These are phyloP conservation scores for Sarcophaga caerulescens DNA, from an alignment of 2,888 invertebrate species.

Conservation along the genomic window DNA sequence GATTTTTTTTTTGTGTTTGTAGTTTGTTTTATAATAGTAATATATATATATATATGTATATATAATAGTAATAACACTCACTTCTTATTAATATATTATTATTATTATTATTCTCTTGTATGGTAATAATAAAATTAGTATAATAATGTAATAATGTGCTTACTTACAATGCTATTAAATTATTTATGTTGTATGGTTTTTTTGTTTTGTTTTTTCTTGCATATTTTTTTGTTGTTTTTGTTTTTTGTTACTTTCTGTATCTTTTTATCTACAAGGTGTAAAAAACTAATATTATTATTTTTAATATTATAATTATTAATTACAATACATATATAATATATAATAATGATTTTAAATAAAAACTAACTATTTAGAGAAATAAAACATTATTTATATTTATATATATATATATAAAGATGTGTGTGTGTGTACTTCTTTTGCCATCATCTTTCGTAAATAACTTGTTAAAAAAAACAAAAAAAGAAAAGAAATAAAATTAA, in stretches of 20 bases:
- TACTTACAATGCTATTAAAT: conserved; percentile 67
- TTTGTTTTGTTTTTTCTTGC: conserved; percentile 20
- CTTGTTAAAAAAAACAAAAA: conserved; percentile 12
- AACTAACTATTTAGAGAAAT: conserved; percentile 57
- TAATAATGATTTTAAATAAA: conserved; percentile 52
- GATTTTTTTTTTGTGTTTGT: conserved; percentile 47
- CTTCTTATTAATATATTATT: conserved; percentile 56
- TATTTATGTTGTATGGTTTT: conserved; percentile 52
- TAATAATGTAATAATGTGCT: conserved; percentile 66
- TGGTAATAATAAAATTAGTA: conserved; percentile 65
- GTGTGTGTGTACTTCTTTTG: no score
- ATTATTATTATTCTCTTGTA: conserved; percentile 30
- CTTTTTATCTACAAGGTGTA: conserved; percentile 68
- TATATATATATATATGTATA: conserved; percentile 46
- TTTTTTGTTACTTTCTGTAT: conserved; percentile 18
- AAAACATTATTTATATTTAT: conserved; percentile 48
- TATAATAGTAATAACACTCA: conserved; percentile 64
- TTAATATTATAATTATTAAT: conserved; percentile 40
- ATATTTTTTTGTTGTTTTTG: conserved; percentile 42
- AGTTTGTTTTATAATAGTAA: conserved; percentile 40
- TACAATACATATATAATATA: background rate
- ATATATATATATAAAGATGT: no score
- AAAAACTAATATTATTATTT: conserved; percentile 62
- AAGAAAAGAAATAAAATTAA: conserved; percentile 25
- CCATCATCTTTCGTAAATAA: background rate